phyloP scores from a whole-genome alignment of 2,113 vertebrate genomes.

The Limnothrissa miodon region DNA sequence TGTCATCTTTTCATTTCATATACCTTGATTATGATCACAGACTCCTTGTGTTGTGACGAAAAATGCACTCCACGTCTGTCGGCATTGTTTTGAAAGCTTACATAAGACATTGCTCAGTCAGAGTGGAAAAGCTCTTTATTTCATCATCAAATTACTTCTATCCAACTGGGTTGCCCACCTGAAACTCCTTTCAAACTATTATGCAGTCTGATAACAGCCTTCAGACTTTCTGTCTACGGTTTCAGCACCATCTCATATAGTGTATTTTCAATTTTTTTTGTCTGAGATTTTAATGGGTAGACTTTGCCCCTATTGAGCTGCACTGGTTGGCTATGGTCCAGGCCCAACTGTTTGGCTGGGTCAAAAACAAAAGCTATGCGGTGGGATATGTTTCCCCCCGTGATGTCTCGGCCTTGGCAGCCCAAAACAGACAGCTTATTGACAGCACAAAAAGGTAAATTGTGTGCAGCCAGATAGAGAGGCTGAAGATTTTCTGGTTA shows the following conservation, averaged over 20 bases:
- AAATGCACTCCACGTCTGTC: not conserved
- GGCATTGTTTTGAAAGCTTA: not conserved
- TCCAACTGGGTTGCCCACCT: not conserved
- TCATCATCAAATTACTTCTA: not conserved
- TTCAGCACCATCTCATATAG: slow-evolving; percentile 47
- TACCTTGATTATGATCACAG: not conserved
- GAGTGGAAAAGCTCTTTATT: slow-evolving; percentile 6
- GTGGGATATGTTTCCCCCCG: not conserved
- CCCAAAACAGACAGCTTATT: not conserved
- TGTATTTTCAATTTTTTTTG: not conserved
- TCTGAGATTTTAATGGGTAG: not conserved
- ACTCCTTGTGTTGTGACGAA: not conserved
- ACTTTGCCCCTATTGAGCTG: not conserved
- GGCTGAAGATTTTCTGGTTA: slow-evolving; percentile 20
- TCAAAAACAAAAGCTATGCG: not conserved
- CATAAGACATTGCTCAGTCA: not conserved
- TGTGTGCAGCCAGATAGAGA: slow-evolving; percentile 9
- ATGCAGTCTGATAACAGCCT: slow-evolving; percentile 22
- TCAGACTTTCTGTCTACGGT: slow-evolving; percentile 35
- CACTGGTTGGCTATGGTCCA: not conserved
- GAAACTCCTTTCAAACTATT: not conserved
- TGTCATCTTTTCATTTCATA: not conserved
- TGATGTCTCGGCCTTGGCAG: slow-evolving; percentile 14
- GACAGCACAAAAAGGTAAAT: not conserved
- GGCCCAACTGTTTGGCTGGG: not conserved